Evolutionary conservation across 1,140 invertebrate genomes (phyloP).

Genomic region (Cydia fagiglandana): DNA sequence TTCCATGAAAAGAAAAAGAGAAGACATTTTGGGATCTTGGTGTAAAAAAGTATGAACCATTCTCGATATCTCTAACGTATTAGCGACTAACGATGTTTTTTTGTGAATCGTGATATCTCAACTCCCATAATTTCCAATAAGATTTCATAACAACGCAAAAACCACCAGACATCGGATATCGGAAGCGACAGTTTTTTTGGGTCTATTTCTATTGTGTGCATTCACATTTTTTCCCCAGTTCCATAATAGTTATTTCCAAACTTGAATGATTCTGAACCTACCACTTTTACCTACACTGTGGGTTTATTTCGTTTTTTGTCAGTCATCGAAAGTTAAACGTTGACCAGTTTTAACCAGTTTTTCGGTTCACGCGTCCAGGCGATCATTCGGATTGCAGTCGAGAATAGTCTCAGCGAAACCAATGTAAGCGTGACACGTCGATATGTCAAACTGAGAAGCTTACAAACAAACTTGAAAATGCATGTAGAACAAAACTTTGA

Average conservation of each 20-base stretch:
- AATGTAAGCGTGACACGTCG: neutral
- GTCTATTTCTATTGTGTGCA: neutral
- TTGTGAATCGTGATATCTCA: neutral
- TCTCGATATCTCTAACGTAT: too few species aligned
- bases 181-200: neutral
- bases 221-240: neutral
- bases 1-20: too few species aligned
- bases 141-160: slow-evolving; percentile 3
- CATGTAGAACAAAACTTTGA: too few species aligned
- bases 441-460: too few species aligned
- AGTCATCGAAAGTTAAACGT: slow-evolving; percentile 31
- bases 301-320: slow-evolving; percentile 26
- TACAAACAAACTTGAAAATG: too few species aligned
- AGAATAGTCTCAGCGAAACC: neutral
- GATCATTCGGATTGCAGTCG: neutral
- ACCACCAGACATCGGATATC: neutral
- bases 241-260: slow-evolving; percentile 10
- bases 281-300: slow-evolving; percentile 11
- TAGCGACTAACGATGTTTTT: too few species aligned
- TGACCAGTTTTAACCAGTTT: slow-evolving; percentile 22
- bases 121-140: neutral
- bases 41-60: too few species aligned
- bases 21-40: too few species aligned
- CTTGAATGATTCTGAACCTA: slow-evolving; percentile 3
- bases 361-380: slow-evolving; percentile 10